Evolutionary conservation across 1,140 invertebrate species (phyloP), one percentile per base, ranked within the genome.

Genomic region (Drosophila repletoides): DNA sequence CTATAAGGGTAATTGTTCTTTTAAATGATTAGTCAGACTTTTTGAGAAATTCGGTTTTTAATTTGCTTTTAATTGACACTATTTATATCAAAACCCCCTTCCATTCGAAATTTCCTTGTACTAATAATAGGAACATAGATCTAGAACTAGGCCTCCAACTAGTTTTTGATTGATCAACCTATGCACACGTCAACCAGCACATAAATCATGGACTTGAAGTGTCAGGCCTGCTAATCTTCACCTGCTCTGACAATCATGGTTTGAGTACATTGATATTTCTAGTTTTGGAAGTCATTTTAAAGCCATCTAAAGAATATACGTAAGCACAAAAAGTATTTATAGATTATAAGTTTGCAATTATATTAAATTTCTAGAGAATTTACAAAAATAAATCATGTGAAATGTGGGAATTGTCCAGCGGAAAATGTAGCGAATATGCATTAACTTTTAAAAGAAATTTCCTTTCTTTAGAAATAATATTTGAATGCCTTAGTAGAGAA

Each of bases 81-180:
- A 36, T 17, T 24, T 28, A 33, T 33, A 22, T 48, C 14, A 31
- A 31, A 22, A 29, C 10, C 26, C 21, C 19, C 19, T 45, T 19
- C 19, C 40, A 7, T 22, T 48, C 55, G 26, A 48, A 26, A 29
- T 15, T 19, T 31, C 22, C 24, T 43, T 19, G 59, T 63, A 36
- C 26, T 5, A 38, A 59, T 6, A 40, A 31, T 31, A 22, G 9
- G 26, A 36, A 34, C 12, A 14, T 9, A 6, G 24, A 60, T 60
- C 56, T 22, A 17, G 38, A 61, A 55, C 28, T 55, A 36, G 59
- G 49, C 22, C 43, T 26, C 56, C 22, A 66, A 45, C 63, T 29
- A 36, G 28, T 67, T 61, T 67, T 61, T 67, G 64, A 67, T 67
- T 67, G 64, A 67, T 67, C 46, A 66, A 36, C 64, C 45, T 24